Conservation (phyloP, 2,797 vertebrate species). For the Bufotes viridis region DNA sequence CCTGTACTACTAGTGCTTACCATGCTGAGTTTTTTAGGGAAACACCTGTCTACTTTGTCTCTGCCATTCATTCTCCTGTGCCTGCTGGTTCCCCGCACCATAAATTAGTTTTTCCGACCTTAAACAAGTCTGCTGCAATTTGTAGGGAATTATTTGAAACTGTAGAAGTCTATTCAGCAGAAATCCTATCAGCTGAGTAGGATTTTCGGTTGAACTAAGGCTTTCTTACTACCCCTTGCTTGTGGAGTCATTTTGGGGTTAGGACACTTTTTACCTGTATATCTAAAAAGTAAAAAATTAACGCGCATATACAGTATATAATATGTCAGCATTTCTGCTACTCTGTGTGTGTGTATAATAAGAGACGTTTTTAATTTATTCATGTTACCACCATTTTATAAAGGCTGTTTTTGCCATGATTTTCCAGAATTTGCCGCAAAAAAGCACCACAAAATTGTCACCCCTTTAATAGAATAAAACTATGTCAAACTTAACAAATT, state of each 20-base stretch:
- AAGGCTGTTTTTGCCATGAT: no score
- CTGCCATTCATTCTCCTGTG: constrained; percentile 45
- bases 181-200: constrained; percentile 46
- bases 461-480: no score
- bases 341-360: no score
- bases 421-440: no score
- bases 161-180: constrained; percentile 44
- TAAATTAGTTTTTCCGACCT: constrained; percentile 54
- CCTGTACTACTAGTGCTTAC: constrained; percentile 65
- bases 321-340: no score
- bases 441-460: no score
- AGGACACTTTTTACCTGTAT: no score
- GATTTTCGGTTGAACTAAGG: constrained; percentile 48
- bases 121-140: constrained; percentile 55
- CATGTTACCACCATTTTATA: no score
- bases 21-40: constrained; percentile 69
- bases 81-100: constrained; percentile 25
- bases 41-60: constrained; percentile 71
- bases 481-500: no score
- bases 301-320: no score
- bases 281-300: no score
- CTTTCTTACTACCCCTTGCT: neutral
- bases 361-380: no score
- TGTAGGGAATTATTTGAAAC: constrained; percentile 58
- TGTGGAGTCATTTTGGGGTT: neutral